phyloP scores from a whole-genome alignment of 2,888 invertebrate species.

The Mimumesa dahlbomi region DNA sequence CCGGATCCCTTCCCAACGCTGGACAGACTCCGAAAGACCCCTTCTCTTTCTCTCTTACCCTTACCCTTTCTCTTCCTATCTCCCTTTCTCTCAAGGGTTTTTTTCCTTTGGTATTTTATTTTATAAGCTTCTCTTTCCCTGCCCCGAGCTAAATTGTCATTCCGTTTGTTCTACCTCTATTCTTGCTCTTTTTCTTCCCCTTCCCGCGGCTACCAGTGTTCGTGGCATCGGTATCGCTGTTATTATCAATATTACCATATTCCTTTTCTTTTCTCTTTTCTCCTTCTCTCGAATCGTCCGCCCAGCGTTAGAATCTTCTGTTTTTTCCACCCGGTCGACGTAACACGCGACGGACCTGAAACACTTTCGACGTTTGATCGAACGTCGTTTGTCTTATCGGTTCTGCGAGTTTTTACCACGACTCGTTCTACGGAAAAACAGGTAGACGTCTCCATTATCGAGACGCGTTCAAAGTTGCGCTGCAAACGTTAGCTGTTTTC shows the following conservation, averaged over 20 bases:
- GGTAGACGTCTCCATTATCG: too few relatives aligned
- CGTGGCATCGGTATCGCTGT: neutral
- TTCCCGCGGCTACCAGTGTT: conserved; percentile 7
- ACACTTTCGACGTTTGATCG: too few relatives aligned
- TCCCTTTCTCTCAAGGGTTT: neutral
- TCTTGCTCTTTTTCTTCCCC: conserved; percentile 58
- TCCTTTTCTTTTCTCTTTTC: conserved; percentile 45
- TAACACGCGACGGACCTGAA: too few relatives aligned
- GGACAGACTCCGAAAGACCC: conserved; percentile 15
- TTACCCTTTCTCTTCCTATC: conserved; percentile 2
- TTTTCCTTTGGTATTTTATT: neutral
- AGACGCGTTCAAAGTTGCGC: too few relatives aligned
- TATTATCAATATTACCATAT: neutral
- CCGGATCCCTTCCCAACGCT: conserved; percentile 51
- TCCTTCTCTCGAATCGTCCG: too few relatives aligned
- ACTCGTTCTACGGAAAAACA: too few relatives aligned
- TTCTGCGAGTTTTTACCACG: too few relatives aligned
- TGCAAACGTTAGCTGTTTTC: too few relatives aligned
- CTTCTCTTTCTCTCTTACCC: conserved; percentile 11
- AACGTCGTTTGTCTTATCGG: too few relatives aligned
- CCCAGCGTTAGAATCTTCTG: too few relatives aligned
- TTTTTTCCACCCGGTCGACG: too few relatives aligned
- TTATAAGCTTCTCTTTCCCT: neutral
- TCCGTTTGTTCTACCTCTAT: conserved; percentile 37
- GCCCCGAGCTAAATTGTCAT: conserved; percentile 2